Evolutionary conservation across 2,797 vertebrate species (phyloP).

Genomic region (Pterois miles): DNA sequence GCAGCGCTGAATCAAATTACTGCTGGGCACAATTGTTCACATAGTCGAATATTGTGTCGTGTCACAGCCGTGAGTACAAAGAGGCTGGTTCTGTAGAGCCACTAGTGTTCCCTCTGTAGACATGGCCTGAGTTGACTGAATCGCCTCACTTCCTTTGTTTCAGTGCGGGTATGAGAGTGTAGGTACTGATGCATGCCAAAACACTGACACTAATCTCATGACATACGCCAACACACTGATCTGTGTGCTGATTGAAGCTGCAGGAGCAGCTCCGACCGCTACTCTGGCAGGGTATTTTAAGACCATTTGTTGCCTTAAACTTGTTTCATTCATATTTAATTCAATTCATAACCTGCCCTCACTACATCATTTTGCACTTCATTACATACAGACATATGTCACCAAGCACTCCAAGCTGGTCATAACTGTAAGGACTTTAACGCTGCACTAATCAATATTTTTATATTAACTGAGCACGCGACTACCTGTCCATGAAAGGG

Average conservation of each 20-base stretch:
- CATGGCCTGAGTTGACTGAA: not conserved
- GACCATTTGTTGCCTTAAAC: not conserved
- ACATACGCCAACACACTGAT: not conserved
- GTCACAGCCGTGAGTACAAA: not conserved
- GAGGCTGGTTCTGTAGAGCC: not conserved
- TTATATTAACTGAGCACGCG: not conserved
- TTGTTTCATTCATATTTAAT: no score
- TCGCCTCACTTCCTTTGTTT: not conserved
- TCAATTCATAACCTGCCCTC: not conserved
- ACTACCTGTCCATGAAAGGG: not conserved
- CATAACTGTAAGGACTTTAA: not conserved
- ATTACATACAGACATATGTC: conserved; percentile 6
- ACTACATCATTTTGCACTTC: conserved; percentile 6
- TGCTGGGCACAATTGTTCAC: not conserved
- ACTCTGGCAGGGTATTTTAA: not conserved
- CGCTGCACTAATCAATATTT: not conserved
- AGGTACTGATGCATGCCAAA: not conserved
- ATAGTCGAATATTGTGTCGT: not conserved
- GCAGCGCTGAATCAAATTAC: not conserved
- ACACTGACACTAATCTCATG: conserved; percentile 2
- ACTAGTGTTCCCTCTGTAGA: not conserved
- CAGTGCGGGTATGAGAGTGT: not conserved
- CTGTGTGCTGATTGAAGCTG: not conserved
- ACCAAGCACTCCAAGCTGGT: not conserved
- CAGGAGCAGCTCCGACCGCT: not conserved